Evolutionary conservation across 2,113 vertebrate genomes (phyloP).

Genomic region (Egretta garzetta): DNA sequence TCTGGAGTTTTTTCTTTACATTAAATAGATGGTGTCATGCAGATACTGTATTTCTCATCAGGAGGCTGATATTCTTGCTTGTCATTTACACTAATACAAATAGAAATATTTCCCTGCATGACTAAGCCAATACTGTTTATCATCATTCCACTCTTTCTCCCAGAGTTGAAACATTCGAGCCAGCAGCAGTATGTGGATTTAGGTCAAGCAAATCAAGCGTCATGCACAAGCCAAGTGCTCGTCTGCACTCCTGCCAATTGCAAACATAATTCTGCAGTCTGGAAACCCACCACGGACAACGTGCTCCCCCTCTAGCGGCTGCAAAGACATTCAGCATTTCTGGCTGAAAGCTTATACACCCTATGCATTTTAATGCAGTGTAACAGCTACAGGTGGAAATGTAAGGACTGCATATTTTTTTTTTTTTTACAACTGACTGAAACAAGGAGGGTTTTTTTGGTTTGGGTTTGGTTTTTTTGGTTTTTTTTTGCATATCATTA

Average conservation of each 20-base stretch:
- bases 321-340: not conserved
- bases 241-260: not conserved
- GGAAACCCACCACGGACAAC: not conserved
- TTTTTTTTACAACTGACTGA: not conserved
- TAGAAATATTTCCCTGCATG: not conserved
- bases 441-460: not conserved
- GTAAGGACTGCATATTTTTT: not conserved
- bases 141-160: not conserved
- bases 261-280: not conserved
- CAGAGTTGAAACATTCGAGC: not conserved
- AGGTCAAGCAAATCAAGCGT: constrained; percentile 27
- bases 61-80: not conserved
- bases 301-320: not conserved
- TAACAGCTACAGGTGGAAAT: not conserved
- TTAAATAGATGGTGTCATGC: not conserved
- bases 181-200: constrained; percentile 28
- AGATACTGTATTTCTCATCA: not conserved
- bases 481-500: not conserved
- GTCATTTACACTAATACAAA: not conserved
- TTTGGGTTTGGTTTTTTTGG: accelerated
- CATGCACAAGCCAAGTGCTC: not conserved
- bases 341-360: not conserved
- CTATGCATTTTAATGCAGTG: not conserved
- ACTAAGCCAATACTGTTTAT: constrained; percentile 19
- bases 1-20: not conserved